phyloP scores from a whole-genome alignment of 2,113 vertebrate species.

The Galeopterus variegatus region DNA sequence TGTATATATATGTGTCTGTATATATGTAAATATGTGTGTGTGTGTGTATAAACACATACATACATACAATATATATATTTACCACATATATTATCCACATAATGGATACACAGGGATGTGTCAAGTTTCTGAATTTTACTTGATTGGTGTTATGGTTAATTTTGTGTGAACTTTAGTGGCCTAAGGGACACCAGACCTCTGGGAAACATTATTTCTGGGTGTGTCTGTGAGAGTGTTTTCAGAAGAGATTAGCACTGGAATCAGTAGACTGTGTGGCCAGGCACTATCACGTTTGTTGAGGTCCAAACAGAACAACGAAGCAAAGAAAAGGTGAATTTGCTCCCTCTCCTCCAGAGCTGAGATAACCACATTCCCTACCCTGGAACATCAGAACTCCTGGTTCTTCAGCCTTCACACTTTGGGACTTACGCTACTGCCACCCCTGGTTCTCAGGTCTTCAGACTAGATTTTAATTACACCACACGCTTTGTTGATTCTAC shows the following conservation, averaged over 20 bases:
- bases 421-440: background rate
- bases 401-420: too few relatives aligned
- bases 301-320: background rate
- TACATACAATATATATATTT: too few relatives aligned
- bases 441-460: background rate
- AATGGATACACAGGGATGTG: background rate
- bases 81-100: too few relatives aligned
- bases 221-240: background rate
- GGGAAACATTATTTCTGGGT: background rate
- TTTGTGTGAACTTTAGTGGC: background rate
- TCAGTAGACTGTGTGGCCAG: fast-evolving
- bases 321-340: background rate
- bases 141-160: background rate
- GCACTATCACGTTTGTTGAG: too few relatives aligned
- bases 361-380: background rate
- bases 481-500: background rate
- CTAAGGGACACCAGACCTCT: background rate
- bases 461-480: background rate
- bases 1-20: too few relatives aligned
- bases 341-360: background rate
- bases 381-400: background rate
- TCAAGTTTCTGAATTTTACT: background rate
- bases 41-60: too few relatives aligned
- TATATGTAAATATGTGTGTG: too few relatives aligned
- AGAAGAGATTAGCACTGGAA: too few relatives aligned